Percentiles rank a stretch among this genome's conserved stretches.
Conservation (phyloP, 2,797 vertebrate genomes). For the Heterohyrax brucei region DNA sequence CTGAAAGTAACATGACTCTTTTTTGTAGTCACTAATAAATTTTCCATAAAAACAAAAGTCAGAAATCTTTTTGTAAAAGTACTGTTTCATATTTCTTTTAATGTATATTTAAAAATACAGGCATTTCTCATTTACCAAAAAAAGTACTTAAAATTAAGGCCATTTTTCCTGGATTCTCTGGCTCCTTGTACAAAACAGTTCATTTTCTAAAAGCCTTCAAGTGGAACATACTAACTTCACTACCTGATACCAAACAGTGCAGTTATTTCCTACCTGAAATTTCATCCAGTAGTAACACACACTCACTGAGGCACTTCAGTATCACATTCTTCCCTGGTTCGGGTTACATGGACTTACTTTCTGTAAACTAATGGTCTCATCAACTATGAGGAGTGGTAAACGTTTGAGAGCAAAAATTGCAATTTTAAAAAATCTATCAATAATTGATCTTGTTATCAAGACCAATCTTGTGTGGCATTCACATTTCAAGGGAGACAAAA, state of each 20-base stretch:
- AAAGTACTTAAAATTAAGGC: conserved; percentile 22
- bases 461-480: conserved; percentile 30
- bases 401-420: conserved; percentile 55
- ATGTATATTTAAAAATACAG: conserved; percentile 30
- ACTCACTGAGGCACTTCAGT: conserved; percentile 59
- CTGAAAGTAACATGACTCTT: conserved; percentile 31
- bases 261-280: conserved; percentile 88
- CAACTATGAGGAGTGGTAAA: conserved; percentile 53
- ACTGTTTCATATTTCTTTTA: conserved; percentile 19
- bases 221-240: conserved; percentile 47
- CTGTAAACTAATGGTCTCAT: conserved; percentile 71
- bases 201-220: conserved; percentile 72
- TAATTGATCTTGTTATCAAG: conserved; percentile 50
- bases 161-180: conserved; percentile 65
- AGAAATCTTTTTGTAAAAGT: neutral
- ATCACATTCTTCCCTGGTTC: conserved; percentile 83
- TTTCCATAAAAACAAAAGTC: neutral
- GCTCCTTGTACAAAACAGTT: conserved; percentile 18
- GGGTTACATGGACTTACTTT: conserved; percentile 85
- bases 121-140: conserved; percentile 21
- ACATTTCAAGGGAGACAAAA: conserved; percentile 68
- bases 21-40: neutral
- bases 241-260: conserved; percentile 75
- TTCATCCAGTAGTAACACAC: conserved; percentile 84
- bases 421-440: conserved; percentile 53